phyloP scores from a whole-genome alignment of 2,797 vertebrate genomes.

The Phoebastria nigripes region DNA sequence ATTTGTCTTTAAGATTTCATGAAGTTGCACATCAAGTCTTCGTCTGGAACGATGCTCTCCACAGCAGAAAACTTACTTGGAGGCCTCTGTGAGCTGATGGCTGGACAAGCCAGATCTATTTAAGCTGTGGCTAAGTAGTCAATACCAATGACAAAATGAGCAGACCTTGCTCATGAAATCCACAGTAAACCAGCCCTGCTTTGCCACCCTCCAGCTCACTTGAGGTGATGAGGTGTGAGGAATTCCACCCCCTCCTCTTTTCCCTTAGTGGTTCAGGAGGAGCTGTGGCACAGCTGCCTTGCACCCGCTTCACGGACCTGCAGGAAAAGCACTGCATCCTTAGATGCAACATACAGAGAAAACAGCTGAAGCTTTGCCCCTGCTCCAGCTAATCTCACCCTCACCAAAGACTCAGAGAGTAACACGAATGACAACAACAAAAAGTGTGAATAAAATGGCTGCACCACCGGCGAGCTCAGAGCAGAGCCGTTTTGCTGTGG shows the following conservation, averaged over 20 bases:
- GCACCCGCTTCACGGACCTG: neutral
- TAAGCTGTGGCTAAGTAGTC: neutral
- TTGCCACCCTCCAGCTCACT: neutral
- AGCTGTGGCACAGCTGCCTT: neutral
- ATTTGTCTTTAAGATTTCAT: neutral
- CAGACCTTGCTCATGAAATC: neutral
- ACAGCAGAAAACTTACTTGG: neutral
- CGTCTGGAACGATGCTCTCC: neutral
- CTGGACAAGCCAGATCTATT: neutral
- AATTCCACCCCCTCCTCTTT: neutral
- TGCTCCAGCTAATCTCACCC: neutral
- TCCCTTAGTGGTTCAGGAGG: neutral
- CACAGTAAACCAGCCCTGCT: neutral
- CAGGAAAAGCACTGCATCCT: neutral
- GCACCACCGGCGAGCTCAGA: neutral
- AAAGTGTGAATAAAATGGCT: neutral
- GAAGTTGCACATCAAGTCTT: neutral
- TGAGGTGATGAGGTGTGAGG: neutral
- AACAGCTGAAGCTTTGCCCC: neutral
- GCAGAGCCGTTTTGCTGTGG: neutral
- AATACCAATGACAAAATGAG: neutral
- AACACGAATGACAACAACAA: fast-evolving
- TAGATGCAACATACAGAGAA: neutral
- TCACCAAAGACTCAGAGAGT: neutral
- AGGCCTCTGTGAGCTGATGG: neutral